Conservation (phyloP, 2,113 vertebrate genomes). For the Sander vitreus region DNA sequence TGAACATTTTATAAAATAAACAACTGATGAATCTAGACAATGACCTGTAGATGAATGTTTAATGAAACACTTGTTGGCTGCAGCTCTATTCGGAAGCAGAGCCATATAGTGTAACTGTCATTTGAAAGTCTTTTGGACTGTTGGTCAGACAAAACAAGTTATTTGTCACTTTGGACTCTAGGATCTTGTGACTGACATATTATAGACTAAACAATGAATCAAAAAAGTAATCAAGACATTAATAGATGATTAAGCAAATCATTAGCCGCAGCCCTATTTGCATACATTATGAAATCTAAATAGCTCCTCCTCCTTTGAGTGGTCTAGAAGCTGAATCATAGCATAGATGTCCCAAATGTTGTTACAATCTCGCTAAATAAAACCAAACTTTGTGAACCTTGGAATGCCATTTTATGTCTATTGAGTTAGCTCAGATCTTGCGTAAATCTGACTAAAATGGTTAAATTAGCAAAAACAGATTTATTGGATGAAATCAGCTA, state of each 20-base stretch:
- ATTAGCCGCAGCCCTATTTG: not conserved
- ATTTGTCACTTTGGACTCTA: too few relatives aligned
- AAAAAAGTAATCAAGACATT: not conserved
- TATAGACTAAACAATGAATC: not conserved
- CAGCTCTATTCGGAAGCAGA: not conserved
- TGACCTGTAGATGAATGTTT: too few relatives aligned
- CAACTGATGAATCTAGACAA: not conserved
- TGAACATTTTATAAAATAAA: not conserved
- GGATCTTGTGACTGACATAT: too few relatives aligned
- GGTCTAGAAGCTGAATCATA: not conserved
- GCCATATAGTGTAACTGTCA: not conserved
- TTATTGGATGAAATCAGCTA: not conserved
- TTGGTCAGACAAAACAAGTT: not conserved
- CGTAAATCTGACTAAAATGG: not conserved
- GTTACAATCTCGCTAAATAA: not conserved
- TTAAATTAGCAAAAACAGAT: not conserved
- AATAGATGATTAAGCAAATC: not conserved
- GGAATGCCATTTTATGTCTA: not conserved
- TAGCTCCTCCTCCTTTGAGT: not conserved
- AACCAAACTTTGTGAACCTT: not conserved
- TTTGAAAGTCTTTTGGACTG: not conserved
- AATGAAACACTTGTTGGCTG: too few relatives aligned
- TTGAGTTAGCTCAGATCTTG: not conserved
- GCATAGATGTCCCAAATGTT: not conserved
- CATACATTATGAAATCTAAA: not conserved